Conservation (phyloP, 1,140 invertebrate genomes). For the Zaprionus ornatus region DNA sequence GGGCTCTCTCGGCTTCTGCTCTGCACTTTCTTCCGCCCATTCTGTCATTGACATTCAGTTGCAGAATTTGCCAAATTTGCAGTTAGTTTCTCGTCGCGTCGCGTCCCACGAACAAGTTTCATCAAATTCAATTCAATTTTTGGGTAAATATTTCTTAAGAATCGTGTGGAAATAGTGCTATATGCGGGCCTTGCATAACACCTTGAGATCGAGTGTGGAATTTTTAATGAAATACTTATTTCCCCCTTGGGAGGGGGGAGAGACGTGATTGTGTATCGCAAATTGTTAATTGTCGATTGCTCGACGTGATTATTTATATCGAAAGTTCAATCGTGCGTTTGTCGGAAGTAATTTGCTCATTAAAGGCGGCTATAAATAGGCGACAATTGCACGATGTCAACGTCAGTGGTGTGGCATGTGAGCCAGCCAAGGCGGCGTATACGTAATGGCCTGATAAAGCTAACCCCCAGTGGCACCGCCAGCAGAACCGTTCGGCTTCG, state of each 20-base stretch:
- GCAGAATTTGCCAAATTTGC: slow-evolving; percentile 48
- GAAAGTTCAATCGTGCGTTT: slow-evolving; percentile 76
- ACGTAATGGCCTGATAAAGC: slow-evolving; percentile 60
- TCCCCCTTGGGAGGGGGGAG: background rate
- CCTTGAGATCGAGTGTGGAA: background rate
- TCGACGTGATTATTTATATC: slow-evolving; percentile 60
- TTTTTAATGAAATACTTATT: slow-evolving; percentile 9
- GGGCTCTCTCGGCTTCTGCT: background rate
- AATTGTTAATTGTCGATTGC: slow-evolving; percentile 52
- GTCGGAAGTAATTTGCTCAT: slow-evolving; percentile 70
- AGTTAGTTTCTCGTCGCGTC: slow-evolving; percentile 74
- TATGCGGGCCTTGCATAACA: background rate
- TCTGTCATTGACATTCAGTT: slow-evolving; percentile 78
- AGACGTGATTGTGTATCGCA: slow-evolving; percentile 7
- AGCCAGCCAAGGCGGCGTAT: slow-evolving; percentile 59
- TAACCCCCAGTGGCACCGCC: slow-evolving; percentile 19
- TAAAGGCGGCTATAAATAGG: slow-evolving; percentile 66
- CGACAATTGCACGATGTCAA: slow-evolving; percentile 26
- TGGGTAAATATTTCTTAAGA: slow-evolving; percentile 54
- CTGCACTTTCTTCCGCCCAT: slow-evolving; percentile 24
- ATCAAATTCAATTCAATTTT: slow-evolving; percentile 23
- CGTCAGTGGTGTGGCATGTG: slow-evolving; percentile 27
- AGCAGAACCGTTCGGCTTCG: slow-evolving; percentile 27
- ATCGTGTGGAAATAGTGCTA: background rate
- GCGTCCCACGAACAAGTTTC: slow-evolving; percentile 26